Evolutionary conservation across 2,113 vertebrate genomes (phyloP), one percentile per base, ranked within the genome.

Genomic region (Labeo catla): DNA sequence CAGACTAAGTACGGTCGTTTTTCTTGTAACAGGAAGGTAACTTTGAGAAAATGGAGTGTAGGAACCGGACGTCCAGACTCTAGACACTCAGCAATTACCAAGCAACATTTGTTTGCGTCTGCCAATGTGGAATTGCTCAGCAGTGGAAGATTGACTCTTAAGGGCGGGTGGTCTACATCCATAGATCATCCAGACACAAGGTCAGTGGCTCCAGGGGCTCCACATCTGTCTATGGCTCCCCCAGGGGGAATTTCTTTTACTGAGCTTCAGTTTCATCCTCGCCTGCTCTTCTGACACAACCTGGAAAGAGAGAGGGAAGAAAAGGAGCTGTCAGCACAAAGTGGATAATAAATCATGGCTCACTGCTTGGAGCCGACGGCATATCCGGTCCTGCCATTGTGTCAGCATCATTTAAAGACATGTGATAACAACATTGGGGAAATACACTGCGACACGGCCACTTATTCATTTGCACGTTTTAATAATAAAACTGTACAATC

Each of bases 311-410:
- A 87, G 89, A 91, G 88, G 86, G 88, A 45, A 92, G 85, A 91
- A 83, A 93, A 90, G 92, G 89, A 91, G 86, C 90, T 91, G 94
- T 95, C 94, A 96, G 94, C 93, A 93, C 90, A 93, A 89, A 90
- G 90, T 86, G 90, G 89, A 91, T 90, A 91, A 93, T 94, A 94
- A 93, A 91, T 86, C 76, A 89, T 86, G 87, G 91, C 88, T 91
- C 90, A 86, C 89, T 89, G 92, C 92, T 91, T 91, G 84, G 50
- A 79, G 90, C 89, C 39, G 13, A 86, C 81, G 70, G 89, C 88
- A 88, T 88, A 92, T 90, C 89, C 91, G 90, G 84, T 89, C 89
- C 90, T 90, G 91, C 86, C 89, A 91, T 88, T 83, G 90, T 93
- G 93, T 93, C 90, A 93, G 91, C 91, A 90, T 76, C 87, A 86